Evolutionary conservation across 2,888 invertebrate species (phyloP).

Genomic region (Brenthis ino): DNA sequence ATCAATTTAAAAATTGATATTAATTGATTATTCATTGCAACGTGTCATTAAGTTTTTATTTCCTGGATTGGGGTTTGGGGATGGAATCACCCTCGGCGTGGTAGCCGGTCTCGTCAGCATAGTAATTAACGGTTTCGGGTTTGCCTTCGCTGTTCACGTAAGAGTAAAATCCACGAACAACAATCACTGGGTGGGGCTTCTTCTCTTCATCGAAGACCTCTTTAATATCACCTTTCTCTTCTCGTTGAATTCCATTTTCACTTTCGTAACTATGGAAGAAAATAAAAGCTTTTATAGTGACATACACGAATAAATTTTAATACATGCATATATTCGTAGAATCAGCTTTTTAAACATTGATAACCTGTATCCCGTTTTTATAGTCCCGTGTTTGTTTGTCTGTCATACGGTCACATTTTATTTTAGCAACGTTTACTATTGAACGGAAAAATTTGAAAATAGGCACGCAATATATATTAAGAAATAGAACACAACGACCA

Average conservation of each 20-base stretch:
- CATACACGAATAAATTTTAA: no score
- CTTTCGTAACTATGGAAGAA: slow-evolving; percentile 71
- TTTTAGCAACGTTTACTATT: no score
- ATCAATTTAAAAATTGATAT: slow-evolving; percentile 18
- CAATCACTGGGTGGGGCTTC: slow-evolving; percentile 79
- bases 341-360: no score
- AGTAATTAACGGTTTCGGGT: slow-evolving; percentile 74
- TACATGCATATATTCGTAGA: no score
- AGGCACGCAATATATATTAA: no score
- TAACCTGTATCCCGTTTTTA: no score
- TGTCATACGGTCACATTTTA: no score
- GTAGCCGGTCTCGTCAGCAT: slow-evolving; percentile 85
- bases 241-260: slow-evolving; percentile 78
- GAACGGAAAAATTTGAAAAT: no score
- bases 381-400: no score
- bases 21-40: slow-evolving; percentile 36
- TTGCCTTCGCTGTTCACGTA: slow-evolving; percentile 82
- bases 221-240: slow-evolving; percentile 75
- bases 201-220: slow-evolving; percentile 77
- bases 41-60: slow-evolving; percentile 42
- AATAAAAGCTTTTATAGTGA: no score
- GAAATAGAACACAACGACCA: no score
- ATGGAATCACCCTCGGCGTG: slow-evolving; percentile 83
- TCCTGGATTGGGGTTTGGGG: slow-evolving; percentile 71
- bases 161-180: slow-evolving; percentile 82